Conservation (phyloP, 2,888 invertebrate species). For the Neoaliturus tenellus region DNA sequence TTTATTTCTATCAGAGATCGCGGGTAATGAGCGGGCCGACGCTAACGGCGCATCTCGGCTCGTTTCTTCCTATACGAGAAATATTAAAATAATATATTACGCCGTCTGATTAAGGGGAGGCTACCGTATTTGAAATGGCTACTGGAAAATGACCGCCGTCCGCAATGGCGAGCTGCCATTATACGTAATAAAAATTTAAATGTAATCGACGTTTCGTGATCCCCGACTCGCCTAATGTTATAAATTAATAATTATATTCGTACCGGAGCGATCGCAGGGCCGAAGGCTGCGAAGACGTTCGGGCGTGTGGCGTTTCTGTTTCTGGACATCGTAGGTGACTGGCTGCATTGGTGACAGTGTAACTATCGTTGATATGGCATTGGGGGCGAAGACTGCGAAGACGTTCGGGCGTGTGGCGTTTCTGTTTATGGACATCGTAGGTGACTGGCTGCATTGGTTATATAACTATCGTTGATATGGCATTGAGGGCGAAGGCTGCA, state of each 20-base stretch:
- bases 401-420: too few relatives aligned
- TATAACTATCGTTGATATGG: too few relatives aligned
- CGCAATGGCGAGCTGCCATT: slow-evolving; percentile 55
- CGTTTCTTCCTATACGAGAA: slow-evolving; percentile 46
- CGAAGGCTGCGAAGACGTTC: neutral
- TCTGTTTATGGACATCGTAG: too few relatives aligned
- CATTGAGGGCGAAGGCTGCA: neutral
- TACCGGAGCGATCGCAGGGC: neutral
- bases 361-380: too few relatives aligned
- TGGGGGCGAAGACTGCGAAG: too few relatives aligned
- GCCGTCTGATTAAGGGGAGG: slow-evolving; percentile 55
- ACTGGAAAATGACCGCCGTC: slow-evolving; percentile 57
- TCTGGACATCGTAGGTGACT: neutral
- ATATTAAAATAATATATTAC: slow-evolving; percentile 59
- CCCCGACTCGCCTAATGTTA: slow-evolving; percentile 48
- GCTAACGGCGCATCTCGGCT: slow-evolving; percentile 46
- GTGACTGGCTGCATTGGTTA: too few relatives aligned
- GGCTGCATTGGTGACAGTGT: too few relatives aligned
- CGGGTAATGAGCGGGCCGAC: slow-evolving; percentile 48
- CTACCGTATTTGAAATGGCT: slow-evolving; percentile 60
- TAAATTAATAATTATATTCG: slow-evolving; percentile 60
- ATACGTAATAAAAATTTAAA: slow-evolving; percentile 61
- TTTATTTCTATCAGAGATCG: slow-evolving; percentile 50
- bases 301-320: neutral
- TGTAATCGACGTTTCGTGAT: slow-evolving; percentile 60